phyloP scores from a whole-genome alignment of 2,113 vertebrate genomes.

The Chaetodon trifascialis region DNA sequence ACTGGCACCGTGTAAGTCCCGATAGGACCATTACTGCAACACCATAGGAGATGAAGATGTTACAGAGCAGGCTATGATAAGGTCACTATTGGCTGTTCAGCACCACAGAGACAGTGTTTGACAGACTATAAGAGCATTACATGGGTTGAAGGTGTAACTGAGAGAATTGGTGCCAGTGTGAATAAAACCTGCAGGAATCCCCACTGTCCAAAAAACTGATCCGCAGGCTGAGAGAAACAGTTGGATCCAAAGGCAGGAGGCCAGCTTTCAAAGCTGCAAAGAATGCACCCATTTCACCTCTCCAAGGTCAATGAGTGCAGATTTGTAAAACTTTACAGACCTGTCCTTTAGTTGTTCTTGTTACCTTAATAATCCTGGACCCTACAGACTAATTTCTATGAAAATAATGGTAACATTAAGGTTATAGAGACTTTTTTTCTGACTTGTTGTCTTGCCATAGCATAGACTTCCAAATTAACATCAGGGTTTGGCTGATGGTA shows the following conservation, averaged over 20 bases:
- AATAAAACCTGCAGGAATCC: conserved; percentile 3
- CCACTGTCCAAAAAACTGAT: neutral
- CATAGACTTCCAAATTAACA: neutral
- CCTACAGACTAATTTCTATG: neutral
- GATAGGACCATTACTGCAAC: neutral
- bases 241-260: neutral
- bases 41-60: neutral
- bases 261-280: neutral
- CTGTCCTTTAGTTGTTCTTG: neutral
- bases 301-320: neutral
- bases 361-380: neutral
- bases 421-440: neutral
- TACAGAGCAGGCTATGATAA: neutral
- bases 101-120: neutral
- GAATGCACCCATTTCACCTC: neutral
- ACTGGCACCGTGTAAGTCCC: neutral
- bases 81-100: neutral
- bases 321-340: neutral
- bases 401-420: neutral
- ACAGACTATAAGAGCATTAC: neutral
- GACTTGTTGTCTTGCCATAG: neutral
- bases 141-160: neutral
- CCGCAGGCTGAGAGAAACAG: neutral
- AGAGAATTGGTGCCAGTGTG: neutral
- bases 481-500: neutral